phyloP scores from a whole-genome alignment of 2,888 invertebrate species.

The Eubasilissa splendida region DNA sequence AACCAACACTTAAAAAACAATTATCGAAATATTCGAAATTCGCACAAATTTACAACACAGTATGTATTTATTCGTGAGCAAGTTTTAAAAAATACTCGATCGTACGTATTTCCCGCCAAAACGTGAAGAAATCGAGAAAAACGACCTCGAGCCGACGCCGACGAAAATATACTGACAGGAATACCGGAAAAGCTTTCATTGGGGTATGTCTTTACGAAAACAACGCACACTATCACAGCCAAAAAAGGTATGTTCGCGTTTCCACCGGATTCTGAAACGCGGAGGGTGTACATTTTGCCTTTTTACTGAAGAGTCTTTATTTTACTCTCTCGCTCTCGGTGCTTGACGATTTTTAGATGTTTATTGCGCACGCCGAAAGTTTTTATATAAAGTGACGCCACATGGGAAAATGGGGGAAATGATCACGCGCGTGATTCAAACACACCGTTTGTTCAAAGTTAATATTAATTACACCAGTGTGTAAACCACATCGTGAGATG shows the following conservation, averaged over 20 bases:
- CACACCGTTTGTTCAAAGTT: too few species aligned
- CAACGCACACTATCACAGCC: background rate
- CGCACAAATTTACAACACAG: too few species aligned
- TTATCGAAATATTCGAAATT: too few species aligned
- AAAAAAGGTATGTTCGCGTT: too few species aligned
- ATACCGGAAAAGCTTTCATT: slow-evolving; percentile 18
- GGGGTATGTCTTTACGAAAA: background rate
- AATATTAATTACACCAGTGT: too few species aligned
- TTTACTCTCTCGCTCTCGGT: background rate
- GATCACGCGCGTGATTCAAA: too few species aligned
- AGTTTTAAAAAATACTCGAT: slow-evolving; percentile 3
- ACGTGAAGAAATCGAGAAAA: background rate
- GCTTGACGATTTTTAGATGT: background rate
- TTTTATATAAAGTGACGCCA: background rate
- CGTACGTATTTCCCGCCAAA: slow-evolving; percentile 22
- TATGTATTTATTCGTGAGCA: background rate
- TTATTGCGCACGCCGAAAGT: slow-evolving; percentile 1
- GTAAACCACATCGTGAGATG: too few species aligned
- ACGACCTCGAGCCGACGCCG: background rate
- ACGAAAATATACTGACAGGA: slow-evolving; percentile 10
- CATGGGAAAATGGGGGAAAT: background rate
- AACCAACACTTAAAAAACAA: too few species aligned
- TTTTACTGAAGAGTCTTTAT: background rate
- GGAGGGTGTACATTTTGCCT: too few species aligned
- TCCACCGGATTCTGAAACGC: too few species aligned